A percentile compares a stretch with the other conserved stretches of the same genome.
Conservation (phyloP, 1,140 invertebrate species). For the Calephelis nemesis region DNA sequence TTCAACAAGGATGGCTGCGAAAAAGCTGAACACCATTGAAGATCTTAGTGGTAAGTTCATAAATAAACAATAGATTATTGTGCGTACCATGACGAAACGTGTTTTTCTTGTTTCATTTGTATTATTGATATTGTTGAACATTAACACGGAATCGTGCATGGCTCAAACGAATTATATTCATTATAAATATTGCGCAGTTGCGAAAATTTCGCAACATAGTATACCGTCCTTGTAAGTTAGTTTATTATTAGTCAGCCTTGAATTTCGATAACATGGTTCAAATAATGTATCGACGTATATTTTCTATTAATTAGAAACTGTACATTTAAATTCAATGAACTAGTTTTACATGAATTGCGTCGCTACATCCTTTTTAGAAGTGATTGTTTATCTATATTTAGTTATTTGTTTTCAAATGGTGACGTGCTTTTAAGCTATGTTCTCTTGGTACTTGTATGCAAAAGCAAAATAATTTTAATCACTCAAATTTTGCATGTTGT, state of each 20-base stretch:
- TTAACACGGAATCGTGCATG: conserved; percentile 1
- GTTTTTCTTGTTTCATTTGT: conserved; percentile 44
- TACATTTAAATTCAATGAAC: background rate
- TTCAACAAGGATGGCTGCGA: conserved; percentile 54
- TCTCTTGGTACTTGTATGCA: conserved; percentile 4
- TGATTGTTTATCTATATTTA: conserved; percentile 16
- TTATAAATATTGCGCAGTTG: conserved; percentile 48
- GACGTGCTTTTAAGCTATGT: conserved; percentile 20
- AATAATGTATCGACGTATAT: conserved; percentile 1
- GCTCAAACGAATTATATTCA: conserved; percentile 16
- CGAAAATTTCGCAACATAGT: conserved; percentile 9
- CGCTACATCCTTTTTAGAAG: conserved; percentile 7
- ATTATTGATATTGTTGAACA: conserved; percentile 19
- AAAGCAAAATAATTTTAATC: background rate
- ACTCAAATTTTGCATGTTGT: no score
- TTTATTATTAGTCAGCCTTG: conserved; percentile 8
- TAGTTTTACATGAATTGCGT: conserved; percentile 21
- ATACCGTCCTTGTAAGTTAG: conserved; percentile 4
- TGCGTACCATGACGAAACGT: conserved; percentile 41
- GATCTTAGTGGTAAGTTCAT: conserved; percentile 67
- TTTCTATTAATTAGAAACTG: conserved; percentile 9
- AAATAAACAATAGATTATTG: conserved; percentile 56
- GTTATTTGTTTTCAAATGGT: conserved; percentile 21
- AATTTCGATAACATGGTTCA: background rate
- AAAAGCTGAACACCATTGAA: conserved; percentile 71